Percentiles rank a stretch among this genome's conserved stretches.
Evolutionary conservation across 2,888 invertebrate species (phyloP).

Genomic region (Pecten maximus): DNA sequence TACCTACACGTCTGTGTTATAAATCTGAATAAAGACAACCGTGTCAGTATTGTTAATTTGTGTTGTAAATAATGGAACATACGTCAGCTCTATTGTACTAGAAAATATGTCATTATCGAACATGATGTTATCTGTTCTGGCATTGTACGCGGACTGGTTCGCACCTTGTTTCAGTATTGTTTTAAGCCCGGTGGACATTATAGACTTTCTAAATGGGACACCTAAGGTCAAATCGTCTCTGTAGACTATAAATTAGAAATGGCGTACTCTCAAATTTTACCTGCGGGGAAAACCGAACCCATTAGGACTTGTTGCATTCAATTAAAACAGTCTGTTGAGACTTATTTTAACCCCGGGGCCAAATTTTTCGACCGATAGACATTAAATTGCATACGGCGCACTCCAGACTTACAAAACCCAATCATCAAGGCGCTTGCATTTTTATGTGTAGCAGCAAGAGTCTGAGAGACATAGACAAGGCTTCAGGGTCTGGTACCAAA

Average conservation of each 20-base stretch:
- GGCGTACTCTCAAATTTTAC: neutral
- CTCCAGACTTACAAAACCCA: slow-evolving; percentile 12
- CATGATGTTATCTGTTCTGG: neutral
- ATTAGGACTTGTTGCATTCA: slow-evolving; percentile 24
- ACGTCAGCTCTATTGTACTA: neutral
- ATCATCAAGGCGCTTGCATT: neutral
- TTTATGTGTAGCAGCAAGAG: neutral
- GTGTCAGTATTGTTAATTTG: neutral
- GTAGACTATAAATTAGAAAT: neutral
- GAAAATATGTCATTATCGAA: slow-evolving; percentile 26
- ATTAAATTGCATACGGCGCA: neutral
- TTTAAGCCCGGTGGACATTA: slow-evolving; percentile 1
- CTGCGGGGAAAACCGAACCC: neutral
- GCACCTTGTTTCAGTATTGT: neutral
- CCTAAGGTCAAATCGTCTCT: neutral
- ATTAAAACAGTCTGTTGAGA: neutral
- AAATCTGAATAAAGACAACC: neutral
- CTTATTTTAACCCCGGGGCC: neutral
- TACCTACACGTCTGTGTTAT: neutral
- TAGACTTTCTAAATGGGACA: neutral
- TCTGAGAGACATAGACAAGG: slow-evolving; percentile 24
- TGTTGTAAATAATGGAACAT: neutral
- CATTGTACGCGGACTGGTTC: slow-evolving; percentile 15
- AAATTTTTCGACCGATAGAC: neutral
- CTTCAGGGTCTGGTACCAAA: neutral